These are phyloP conservation scores for Chanos chanos DNA, from an alignment of 2,797 vertebrate genomes.

Conservation along the genomic window DNA sequence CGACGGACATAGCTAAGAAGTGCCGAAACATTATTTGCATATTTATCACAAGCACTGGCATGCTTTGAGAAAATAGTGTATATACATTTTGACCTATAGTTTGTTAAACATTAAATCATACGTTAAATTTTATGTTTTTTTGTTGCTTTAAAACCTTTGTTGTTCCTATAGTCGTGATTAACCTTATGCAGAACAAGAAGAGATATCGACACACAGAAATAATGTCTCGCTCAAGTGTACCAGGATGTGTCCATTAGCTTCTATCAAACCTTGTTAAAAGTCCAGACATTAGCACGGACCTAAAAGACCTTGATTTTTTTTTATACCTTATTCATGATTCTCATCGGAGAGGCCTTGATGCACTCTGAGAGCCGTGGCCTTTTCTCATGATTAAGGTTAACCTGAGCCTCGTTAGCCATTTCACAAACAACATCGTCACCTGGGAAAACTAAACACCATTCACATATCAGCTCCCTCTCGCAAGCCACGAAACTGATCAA, in stretches of 20 bases:
- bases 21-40: no score
- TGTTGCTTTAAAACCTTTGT: no score
- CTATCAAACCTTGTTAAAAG: neutral
- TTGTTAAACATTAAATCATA: no score
- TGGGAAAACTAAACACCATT: neutral
- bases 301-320: conserved; percentile 7
- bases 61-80: no score
- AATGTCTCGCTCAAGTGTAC: no score
- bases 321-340: neutral
- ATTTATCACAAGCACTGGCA: no score
- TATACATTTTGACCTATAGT: no score
- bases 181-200: no score
- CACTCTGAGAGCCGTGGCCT: neutral
- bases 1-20: no score
- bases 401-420: conserved; percentile 1
- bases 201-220: no score
- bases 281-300: neutral
- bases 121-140: no score
- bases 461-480: conserved; percentile 17
- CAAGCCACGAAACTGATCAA: conserved; percentile 19
- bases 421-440: conserved; percentile 25
- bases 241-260: neutral
- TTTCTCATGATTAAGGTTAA: neutral
- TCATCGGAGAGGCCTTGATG: neutral
- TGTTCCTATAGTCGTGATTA: no score